Conservation (phyloP, 2,797 vertebrate genomes). For the Chiroxiphia lanceolata region DNA sequence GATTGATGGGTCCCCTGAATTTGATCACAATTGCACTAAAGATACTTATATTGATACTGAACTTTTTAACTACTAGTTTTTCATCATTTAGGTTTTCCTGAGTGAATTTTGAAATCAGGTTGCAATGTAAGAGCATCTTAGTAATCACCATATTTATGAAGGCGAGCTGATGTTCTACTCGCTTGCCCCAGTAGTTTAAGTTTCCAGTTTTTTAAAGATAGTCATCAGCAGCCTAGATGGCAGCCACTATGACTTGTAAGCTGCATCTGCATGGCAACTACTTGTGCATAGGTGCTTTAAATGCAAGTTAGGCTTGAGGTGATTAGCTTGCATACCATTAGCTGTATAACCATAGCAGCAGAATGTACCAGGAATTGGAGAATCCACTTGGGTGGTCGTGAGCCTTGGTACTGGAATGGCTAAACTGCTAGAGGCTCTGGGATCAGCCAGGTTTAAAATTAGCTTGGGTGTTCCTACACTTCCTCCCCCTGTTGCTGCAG, state of each 20-base stretch:
- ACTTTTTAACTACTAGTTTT: not conserved
- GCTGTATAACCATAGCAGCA: not conserved
- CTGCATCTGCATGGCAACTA: not conserved
- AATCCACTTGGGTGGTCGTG: not conserved
- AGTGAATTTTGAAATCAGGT: not conserved
- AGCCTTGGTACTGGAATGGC: not conserved
- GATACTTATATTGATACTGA: not conserved
- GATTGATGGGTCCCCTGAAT: not conserved
- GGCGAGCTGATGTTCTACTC: not conserved
- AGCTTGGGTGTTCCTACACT: not conserved
- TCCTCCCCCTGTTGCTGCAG: not conserved
- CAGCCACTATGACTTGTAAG: not conserved
- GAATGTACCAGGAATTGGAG: not conserved
- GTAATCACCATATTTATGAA: not conserved
- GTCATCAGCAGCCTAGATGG: not conserved
- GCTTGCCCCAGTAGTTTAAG: not conserved
- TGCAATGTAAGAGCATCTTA: not conserved
- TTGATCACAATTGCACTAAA: not conserved
- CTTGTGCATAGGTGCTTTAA: not conserved
- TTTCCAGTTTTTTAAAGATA: not conserved
- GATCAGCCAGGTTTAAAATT: not conserved
- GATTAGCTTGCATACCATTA: not conserved
- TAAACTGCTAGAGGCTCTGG: rapidly evolving
- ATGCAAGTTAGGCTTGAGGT: not conserved
- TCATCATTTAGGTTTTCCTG: not conserved